Evolutionary conservation across 2,113 vertebrate genomes (phyloP), one percentile per base, ranked within the genome.

Genomic region (Neodon shergylaensis): DNA sequence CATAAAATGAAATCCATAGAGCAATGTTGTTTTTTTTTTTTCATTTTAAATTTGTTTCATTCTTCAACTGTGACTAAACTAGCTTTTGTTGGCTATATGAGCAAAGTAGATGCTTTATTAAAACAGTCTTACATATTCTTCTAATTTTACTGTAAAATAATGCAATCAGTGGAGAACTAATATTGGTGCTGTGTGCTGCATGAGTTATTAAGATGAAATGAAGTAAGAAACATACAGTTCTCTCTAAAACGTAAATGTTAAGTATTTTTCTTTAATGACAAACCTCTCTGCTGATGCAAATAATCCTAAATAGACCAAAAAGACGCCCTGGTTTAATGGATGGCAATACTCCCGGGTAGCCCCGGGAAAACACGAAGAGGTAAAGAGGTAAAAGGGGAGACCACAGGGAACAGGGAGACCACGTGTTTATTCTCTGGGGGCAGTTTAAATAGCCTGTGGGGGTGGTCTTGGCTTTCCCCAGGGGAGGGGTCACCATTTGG

Each of bases 201-300:
- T 1, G 47, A 73, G 26, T 84, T 52, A 12, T 44, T 39, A 70
- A 47, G 14, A 65, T 44, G 28, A 47, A 66, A 44, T 84, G 61
- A 65, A 90, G 33, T 66, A 84, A 90, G 72, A 88, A 94, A n/a
- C 13, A 17, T 70, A 68, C 44, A 77, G 39, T 83, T 91, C 68
- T 88, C 52, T 73, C 22, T 68, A 73, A 58, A 58, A 58, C 6
- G 6, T 21, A 58, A 6, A 58, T 58, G 19, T 58, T 58, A 58
- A 19, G 54, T 58, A 6, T 58, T 58, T 58, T 58, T 58, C 54
- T 58, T 58, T 21, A 58, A 58, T 21, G 19, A 58, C 54, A 58
- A 58, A 58, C 17, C 54, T 58, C 54, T 58, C 54, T 19, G 54
- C 54, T 21, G 54, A 58, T 19, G 5, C 5, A 58, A 58, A 58